Evolutionary conservation across 2,888 invertebrate species (phyloP).

Genomic region (Antheraea assamensis): DNA sequence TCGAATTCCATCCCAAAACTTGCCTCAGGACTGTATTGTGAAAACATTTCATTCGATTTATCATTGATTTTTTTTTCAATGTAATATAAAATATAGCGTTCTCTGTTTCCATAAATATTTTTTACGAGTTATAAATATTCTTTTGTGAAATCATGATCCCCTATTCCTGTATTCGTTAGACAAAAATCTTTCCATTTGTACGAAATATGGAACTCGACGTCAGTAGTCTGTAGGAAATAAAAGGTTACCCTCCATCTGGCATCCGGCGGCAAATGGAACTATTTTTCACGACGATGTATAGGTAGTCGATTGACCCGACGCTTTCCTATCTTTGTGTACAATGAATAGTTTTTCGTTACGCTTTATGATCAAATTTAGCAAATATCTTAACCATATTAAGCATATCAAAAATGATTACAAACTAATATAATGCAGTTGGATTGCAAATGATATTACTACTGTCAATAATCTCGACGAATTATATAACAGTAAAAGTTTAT

Average conservation of each 20-base stretch:
- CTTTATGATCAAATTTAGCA: not conserved
- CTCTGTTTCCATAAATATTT: not conserved
- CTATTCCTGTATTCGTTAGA: slow-evolving; percentile 37
- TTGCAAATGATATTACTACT: too few species aligned
- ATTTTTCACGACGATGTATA: slow-evolving; percentile 53
- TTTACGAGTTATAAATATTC: slow-evolving; percentile 27
- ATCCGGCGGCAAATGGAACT: slow-evolving; percentile 50
- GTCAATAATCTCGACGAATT: not conserved
- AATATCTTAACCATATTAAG: not conserved
- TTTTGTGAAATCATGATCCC: slow-evolving; percentile 42
- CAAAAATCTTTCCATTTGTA: slow-evolving; percentile 34
- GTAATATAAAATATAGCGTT: not conserved
- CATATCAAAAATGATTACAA: not conserved
- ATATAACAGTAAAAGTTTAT: not conserved
- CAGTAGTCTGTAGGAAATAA: slow-evolving; percentile 43
- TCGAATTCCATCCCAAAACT: too few species aligned
- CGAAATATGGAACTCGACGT: slow-evolving; percentile 43
- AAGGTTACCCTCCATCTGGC: slow-evolving; percentile 45
- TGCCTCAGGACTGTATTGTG: not conserved
- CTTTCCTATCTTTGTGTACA: slow-evolving; percentile 37
- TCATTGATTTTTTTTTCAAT: not conserved
- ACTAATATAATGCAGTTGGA: not conserved
- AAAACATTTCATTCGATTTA: not conserved
- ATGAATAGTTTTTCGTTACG: slow-evolving; percentile 48
- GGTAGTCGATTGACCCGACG: slow-evolving; percentile 52